These are phyloP conservation scores for Drosophila melanogaster DNA, from an alignment of 1,140 invertebrate species.

Conservation along the genomic window DNA sequence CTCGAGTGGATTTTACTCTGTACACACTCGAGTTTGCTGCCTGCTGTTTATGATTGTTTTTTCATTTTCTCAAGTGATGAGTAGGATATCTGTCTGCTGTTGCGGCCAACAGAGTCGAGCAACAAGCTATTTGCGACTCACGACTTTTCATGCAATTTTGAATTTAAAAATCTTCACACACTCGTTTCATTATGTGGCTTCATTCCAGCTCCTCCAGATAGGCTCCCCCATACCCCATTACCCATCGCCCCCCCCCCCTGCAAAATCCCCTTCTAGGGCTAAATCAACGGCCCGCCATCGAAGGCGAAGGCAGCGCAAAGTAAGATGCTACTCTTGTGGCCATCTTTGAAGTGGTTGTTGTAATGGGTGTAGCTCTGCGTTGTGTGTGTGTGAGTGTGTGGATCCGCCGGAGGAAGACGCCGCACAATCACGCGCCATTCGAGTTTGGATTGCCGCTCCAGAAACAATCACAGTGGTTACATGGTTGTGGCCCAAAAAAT, in stretches of 20 bases:
- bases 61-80: conserved; percentile 83
- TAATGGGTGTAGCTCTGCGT: conserved; percentile 51
- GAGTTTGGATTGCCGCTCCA: conserved; percentile 69
- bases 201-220: conserved; percentile 50
- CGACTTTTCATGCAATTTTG: conserved; percentile 83
- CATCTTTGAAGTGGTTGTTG: conserved; percentile 79
- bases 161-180: conserved; percentile 84
- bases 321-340: conserved; percentile 82
- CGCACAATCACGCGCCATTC: conserved; percentile 74
- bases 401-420: conserved; percentile 58
- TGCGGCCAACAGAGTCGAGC: conserved; percentile 38
- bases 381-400: conserved; percentile 23
- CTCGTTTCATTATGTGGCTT: conserved; percentile 81
- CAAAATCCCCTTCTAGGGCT: conserved; percentile 28
- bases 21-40: conserved; percentile 67
- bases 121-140: conserved; percentile 83
- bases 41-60: conserved; percentile 81
- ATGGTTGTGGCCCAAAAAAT: too few relatives aligned
- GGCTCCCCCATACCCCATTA: neutral
- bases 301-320: conserved; percentile 64
- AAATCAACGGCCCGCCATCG: conserved; percentile 72
- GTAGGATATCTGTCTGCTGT: conserved; percentile 77
- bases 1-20: conserved; percentile 76
- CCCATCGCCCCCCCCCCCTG: neutral
- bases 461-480: conserved; percentile 48